phyloP scores from a whole-genome alignment of 2,888 invertebrate genomes.

The Anthoptus insignis region DNA sequence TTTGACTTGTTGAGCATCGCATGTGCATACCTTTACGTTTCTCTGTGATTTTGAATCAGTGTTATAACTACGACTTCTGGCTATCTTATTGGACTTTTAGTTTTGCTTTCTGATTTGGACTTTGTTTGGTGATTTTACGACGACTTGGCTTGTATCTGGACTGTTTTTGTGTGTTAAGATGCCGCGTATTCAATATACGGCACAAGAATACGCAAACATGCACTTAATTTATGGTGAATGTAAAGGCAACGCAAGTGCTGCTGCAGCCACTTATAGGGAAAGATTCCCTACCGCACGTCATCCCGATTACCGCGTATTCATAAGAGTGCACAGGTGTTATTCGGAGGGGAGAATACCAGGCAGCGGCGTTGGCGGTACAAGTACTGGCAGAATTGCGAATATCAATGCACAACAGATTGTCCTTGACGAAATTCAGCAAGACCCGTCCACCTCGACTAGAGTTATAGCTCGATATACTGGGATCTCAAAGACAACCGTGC shows the following conservation, averaged over 20 bases:
- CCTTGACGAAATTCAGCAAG: conserved; percentile 34
- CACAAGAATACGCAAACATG: conserved; percentile 34
- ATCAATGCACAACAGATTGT: conserved; percentile 33
- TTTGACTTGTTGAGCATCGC: conserved; percentile 15
- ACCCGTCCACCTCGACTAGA: conserved; percentile 37
- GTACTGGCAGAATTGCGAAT: conserved; percentile 19
- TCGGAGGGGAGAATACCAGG: conserved; percentile 46
- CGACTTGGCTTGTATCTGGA: conserved; percentile 29
- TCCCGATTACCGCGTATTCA: conserved; percentile 48
- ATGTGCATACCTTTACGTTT: conserved; percentile 17
- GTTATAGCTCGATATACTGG: conserved; percentile 16
- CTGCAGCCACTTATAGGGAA: conserved; percentile 48
- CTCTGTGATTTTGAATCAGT: conserved; percentile 29
- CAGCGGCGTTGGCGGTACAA: conserved; percentile 29
- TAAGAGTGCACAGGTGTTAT: conserved; percentile 43
- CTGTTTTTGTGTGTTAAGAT: conserved; percentile 22
- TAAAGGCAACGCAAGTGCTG: conserved; percentile 35
- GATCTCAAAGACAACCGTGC: conserved; percentile 31
- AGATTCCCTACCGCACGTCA: conserved; percentile 48
- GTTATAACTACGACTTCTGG: conserved; percentile 27
- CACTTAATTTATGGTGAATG: conserved; percentile 38
- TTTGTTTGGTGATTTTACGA: conserved; percentile 33
- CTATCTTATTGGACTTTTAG: conserved; percentile 19
- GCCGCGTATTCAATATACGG: conserved; percentile 34
- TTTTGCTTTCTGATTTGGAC: conserved; percentile 26